These are phyloP conservation scores for Peromyscus polionotus DNA, from an alignment of 2,113 vertebrate species.

Conservation along the genomic window DNA sequence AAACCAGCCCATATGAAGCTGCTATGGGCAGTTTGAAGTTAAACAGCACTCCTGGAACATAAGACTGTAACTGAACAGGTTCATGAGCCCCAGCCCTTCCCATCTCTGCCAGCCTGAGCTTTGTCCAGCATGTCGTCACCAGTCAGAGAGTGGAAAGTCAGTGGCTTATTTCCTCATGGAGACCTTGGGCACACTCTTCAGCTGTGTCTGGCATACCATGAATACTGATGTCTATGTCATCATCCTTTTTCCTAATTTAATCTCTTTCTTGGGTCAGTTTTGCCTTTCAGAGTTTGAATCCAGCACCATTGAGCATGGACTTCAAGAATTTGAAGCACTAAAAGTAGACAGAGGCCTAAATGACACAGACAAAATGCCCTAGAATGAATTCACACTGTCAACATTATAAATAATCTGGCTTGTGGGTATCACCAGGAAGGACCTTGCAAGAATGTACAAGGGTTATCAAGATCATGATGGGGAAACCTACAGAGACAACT, in stretches of 20 bases:
- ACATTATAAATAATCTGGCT: background rate
- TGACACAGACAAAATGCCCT: no score
- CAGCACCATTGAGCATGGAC: background rate
- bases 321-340: background rate
- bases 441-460: rapidly evolving
- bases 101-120: background rate
- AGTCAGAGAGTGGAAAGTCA: background rate
- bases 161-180: background rate
- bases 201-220: background rate
- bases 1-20: background rate
- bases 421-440: background rate
- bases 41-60: background rate
- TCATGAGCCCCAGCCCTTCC: no score
- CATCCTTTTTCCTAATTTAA: background rate
- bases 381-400: background rate
- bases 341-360: background rate
- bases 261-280: background rate
- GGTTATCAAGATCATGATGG: no score
- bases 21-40: background rate
- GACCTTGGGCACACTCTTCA: background rate
- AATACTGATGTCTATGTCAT: background rate
- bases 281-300: slow-evolving; percentile 19
- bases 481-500: no score
- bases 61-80: background rate
- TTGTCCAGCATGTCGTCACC: background rate